A percentile compares a stretch with the other conserved stretches of the same genome.
These are phyloP conservation scores for Marasmarcha lunaedactyla DNA, from an alignment of 2,888 invertebrate species.

Conservation along the genomic window DNA sequence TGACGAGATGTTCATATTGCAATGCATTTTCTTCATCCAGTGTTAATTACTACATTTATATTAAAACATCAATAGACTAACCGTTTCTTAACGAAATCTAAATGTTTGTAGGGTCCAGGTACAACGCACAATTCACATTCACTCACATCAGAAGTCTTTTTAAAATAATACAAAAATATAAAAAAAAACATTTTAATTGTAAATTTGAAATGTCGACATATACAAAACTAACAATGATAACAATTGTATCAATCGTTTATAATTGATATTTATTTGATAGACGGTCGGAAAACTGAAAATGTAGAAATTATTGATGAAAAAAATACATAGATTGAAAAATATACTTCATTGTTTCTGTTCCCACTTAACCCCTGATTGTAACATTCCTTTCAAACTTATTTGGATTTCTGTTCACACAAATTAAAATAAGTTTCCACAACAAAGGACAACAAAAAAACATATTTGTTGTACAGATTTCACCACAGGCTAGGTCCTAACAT, in stretches of 20 bases:
- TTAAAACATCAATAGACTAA: constrained; percentile 61
- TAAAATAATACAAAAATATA: constrained; percentile 34
- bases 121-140: constrained; percentile 67
- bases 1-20: constrained; percentile 36
- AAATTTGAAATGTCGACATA: constrained; percentile 58
- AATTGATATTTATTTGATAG: constrained; percentile 68
- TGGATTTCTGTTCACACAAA: too few species aligned
- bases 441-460: too few species aligned
- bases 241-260: constrained; percentile 65
- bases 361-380: too few species aligned
- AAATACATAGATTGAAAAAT: constrained; percentile 68
- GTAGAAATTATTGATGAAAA: constrained; percentile 62
- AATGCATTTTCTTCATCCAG: constrained; percentile 62
- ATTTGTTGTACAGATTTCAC: too few species aligned
- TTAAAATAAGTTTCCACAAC: too few species aligned
- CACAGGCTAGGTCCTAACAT: too few species aligned
- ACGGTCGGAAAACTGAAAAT: constrained; percentile 51
- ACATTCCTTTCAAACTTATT: too few species aligned
- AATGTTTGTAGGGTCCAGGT: constrained; percentile 70
- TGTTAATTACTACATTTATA: constrained; percentile 58
- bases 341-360: constrained; percentile 33
- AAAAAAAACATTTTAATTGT: constrained; percentile 47
- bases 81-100: constrained; percentile 64
- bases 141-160: constrained; percentile 53
- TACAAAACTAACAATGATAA: constrained; percentile 60